phyloP scores from a whole-genome alignment of 2,888 invertebrate genomes.

The Taphrorychus bicolor region DNA sequence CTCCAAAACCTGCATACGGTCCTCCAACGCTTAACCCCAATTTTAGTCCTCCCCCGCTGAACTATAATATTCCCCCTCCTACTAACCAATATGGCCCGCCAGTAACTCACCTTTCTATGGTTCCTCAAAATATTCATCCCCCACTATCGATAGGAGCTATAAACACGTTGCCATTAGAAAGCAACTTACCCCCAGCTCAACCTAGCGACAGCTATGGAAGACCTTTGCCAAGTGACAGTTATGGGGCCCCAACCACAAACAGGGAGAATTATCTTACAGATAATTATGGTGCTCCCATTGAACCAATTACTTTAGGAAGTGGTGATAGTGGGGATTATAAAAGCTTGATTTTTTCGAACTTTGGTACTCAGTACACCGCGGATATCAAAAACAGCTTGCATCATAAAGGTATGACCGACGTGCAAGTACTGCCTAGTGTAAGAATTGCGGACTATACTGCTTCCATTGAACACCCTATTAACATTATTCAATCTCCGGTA shows the following conservation, averaged over 20 bases:
- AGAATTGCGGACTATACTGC: slow-evolving; percentile 73
- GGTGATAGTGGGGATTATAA: slow-evolving; percentile 43
- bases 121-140: slow-evolving; percentile 27
- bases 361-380: background rate
- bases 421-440: slow-evolving; percentile 66
- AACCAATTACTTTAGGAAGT: slow-evolving; percentile 44
- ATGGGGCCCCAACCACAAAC: slow-evolving; percentile 55
- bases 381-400: background rate
- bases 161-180: slow-evolving; percentile 22
- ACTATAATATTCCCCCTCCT: background rate
- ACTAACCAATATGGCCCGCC: slow-evolving; percentile 13
- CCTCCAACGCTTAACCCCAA: slow-evolving; percentile 37
- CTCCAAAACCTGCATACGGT: slow-evolving; percentile 41
- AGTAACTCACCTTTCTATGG: slow-evolving; percentile 17
- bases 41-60: background rate
- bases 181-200: slow-evolving; percentile 42
- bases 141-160: slow-evolving; percentile 13
- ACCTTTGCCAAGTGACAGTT: slow-evolving; percentile 45
- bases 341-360: background rate
- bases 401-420: slow-evolving; percentile 26
- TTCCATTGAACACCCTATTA: slow-evolving; percentile 75
- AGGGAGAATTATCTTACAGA: background rate
- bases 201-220: slow-evolving; percentile 44
- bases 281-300: slow-evolving; percentile 4
- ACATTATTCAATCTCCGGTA: slow-evolving; percentile 73